Evolutionary conservation across 2,113 vertebrate genomes (phyloP).

Genomic region (Theropithecus gelada): DNA sequence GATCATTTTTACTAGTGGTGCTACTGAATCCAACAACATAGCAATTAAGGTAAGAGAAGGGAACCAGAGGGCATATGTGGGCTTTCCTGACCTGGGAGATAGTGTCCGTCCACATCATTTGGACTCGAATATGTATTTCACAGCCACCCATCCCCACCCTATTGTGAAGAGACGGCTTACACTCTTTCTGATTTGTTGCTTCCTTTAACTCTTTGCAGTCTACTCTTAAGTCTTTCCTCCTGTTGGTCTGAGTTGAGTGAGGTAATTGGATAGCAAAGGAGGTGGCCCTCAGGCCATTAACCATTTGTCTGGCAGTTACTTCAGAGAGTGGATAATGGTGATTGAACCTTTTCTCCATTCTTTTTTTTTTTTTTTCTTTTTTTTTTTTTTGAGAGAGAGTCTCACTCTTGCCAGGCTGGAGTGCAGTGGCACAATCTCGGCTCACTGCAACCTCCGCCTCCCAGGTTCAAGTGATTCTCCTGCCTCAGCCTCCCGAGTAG

Average conservation of each 20-base stretch:
- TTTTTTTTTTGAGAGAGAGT: too few relatives aligned
- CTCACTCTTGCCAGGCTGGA: too few relatives aligned
- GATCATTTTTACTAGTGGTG: constrained; percentile 98
- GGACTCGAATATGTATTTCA: neutral
- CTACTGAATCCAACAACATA: constrained; percentile 98
- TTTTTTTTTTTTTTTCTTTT: too few relatives aligned
- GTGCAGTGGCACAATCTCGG: too few relatives aligned
- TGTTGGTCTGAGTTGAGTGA: constrained; percentile 14
- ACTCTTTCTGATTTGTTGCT: constrained; percentile 4
- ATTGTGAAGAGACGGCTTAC: neutral
- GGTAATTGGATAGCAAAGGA: constrained; percentile 9
- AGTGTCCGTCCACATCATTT: neutral
- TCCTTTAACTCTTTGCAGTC: neutral
- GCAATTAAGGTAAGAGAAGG: constrained; percentile 92
- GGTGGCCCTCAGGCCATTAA: neutral
- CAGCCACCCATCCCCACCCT: neutral
- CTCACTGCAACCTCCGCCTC: too few relatives aligned
- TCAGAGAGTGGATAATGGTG: neutral
- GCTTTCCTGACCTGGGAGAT: neutral
- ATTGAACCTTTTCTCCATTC: neutral
- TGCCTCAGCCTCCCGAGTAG: too few relatives aligned
- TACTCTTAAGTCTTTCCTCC: neutral
- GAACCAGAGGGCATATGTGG: neutral
- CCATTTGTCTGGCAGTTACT: neutral
- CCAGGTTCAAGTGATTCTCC: too few relatives aligned